Evolutionary conservation across 2,113 vertebrate genomes (phyloP), one percentile per base, ranked within the genome.

Genomic region (Climacteris rufus): DNA sequence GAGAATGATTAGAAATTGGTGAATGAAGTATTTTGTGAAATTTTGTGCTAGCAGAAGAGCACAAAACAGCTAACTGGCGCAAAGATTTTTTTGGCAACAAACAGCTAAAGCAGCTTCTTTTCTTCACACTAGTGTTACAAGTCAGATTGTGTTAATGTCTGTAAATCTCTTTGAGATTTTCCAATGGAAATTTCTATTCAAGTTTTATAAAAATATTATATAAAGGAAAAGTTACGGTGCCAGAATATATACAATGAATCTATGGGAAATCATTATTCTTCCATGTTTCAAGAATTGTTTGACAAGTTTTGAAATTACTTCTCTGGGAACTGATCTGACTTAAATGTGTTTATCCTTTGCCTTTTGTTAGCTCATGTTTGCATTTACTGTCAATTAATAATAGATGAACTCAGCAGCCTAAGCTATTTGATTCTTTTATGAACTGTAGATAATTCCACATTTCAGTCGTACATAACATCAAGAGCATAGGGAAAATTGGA

Each of bases 211-310:
- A 95, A 92, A 68, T 57, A 75, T 47, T 78, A 66, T 82, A 92
- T 77, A 90, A 97, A 94, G 50, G 30, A 85, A 88, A 94, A 91
- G 68, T 84, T 92, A 89, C 15, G 85, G 56, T 93, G 94, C 92
- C 93, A 96, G 92, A 92, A 80, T 90, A 89, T 93, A 97, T 92
- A 96, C 80, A 93, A 49, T 70, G 87, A 47, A 76, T 93, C 91
- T 96, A 94, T 92, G 91, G 71, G 96, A 97, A 96, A 96, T 95
- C 95, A 97, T 97, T 89, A 94, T 87, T 97, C 94, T 94, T 95
- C 76, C 77, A 85, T 82, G 75, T 92, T 97, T 95, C 78, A 96
- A 95, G 72, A 63, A 35, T 75, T 97, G 96, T 97, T 97, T 97
- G 95, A 97, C 93, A 93, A 42, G 33, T 88, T 94, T 96, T 94